Evolutionary conservation across 1,140 invertebrate species (phyloP).

Genomic region (Drosophila grimshawi): DNA sequence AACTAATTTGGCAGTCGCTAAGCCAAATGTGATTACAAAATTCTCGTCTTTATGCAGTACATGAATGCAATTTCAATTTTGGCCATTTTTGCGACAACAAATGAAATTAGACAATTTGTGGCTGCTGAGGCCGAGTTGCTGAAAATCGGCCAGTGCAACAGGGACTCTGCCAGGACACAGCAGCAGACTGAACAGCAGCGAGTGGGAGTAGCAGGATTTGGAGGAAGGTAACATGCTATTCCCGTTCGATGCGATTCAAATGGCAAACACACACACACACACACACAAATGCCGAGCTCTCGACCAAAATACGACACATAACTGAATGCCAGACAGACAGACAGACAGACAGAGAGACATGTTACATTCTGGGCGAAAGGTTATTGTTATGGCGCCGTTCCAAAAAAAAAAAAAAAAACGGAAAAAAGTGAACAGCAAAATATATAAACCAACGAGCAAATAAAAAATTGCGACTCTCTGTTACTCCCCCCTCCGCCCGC

Average conservation of each 20-base stretch:
- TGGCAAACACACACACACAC: conserved; percentile 10
- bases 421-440: conserved; percentile 48
- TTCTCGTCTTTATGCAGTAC: not conserved
- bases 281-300: not conserved
- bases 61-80: conserved; percentile 41
- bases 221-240: not conserved
- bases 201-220: not conserved
- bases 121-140: conserved; percentile 1
- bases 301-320: conserved; percentile 48
- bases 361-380: conserved; percentile 76
- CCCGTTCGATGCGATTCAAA: conserved; percentile 16
- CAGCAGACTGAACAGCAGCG: not conserved
- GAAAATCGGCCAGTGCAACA: not conserved
- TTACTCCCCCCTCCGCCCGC: not conserved
- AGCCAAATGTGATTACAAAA: not conserved
- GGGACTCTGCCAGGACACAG: not conserved
- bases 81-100: conserved; percentile 26
- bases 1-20: no score
- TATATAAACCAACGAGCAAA: conserved; percentile 54
- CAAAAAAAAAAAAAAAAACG: conserved; percentile 11
- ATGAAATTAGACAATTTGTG: conserved; percentile 49
- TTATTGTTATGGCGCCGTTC: conserved; percentile 74
- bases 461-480: conserved; percentile 57
- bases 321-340: conserved; percentile 64
- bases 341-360: conserved; percentile 40